phyloP scores from a whole-genome alignment of 2,888 invertebrate genomes.

The Anthrax anthrax region DNA sequence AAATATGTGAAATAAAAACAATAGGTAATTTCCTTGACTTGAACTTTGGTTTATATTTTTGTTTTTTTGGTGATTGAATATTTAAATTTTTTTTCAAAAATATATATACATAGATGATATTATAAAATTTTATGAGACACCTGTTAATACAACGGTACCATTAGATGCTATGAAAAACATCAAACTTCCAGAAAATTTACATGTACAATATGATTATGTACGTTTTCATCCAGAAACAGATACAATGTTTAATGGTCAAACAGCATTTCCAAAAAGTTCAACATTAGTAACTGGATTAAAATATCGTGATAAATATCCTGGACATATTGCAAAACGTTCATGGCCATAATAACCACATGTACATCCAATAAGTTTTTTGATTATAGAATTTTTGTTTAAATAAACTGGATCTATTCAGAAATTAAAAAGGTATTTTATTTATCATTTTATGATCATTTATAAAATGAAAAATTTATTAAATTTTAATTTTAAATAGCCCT shows the following conservation, averaged over 20 bases:
- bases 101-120: constrained; percentile 59
- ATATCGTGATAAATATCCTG: constrained; percentile 65
- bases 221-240: constrained; percentile 74
- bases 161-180: constrained; percentile 54
- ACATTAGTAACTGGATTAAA: constrained; percentile 74
- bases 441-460: too few species aligned
- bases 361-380: too few species aligned
- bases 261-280: constrained; percentile 74
- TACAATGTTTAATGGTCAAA: constrained; percentile 55
- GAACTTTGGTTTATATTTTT: not conserved
- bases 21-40: constrained; percentile 40
- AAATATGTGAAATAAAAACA: constrained; percentile 57
- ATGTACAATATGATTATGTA: constrained; percentile 65
- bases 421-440: too few species aligned
- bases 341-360: constrained; percentile 35
- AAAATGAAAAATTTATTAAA: too few species aligned
- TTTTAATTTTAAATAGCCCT: too few species aligned
- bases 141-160: constrained; percentile 54
- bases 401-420: too few species aligned
- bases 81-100: constrained; percentile 18
- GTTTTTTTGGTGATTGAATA: not conserved
- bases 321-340: constrained; percentile 47
- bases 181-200: constrained; percentile 75
- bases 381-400: too few species aligned
- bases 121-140: constrained; percentile 53